Evolutionary conservation across 2,113 vertebrate genomes (phyloP), one percentile per base, ranked within the genome.

Genomic region (Tragelaphus imberbis): DNA sequence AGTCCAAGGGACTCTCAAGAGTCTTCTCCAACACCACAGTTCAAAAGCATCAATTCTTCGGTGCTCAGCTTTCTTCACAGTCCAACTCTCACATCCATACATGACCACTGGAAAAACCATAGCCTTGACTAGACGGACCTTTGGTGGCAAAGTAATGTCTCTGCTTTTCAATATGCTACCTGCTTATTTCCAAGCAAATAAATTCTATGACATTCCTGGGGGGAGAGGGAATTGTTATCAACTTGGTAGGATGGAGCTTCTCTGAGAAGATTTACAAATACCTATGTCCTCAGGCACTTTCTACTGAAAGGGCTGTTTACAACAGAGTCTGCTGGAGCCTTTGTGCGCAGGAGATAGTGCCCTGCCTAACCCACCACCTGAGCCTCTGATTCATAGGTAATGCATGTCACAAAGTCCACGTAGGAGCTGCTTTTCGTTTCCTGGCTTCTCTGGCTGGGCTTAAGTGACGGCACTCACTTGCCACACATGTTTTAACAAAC

Each of bases 401-500:
- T 4, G 14, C 28, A 40, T 0, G 11, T 65, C 84, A 36, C 36
- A 28, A 55, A 84, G 53, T 40, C 86, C 63, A 77, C 59, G 40
- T 12, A 90, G 40, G n/a, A 90, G 80, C 79, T 28, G 96, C 94
- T 95, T 84, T 94, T 84, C 79, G 10, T 19, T 81, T 77, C 65
- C 89, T 95, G 84, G 84, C 56, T 98, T 33, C 65, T 97, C 55
- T 40, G 84, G 97, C 93, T 7, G 2, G 98, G 97, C 97, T 98
- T 77, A 94, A 99, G 98, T 98, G 98, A 99, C 98, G 98, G 97
- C 96, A 98, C 98, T 98, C 97, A 98, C 98, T 97, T 98, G 98
- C 98, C 89, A 95, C 79, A 59, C 98, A 98, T 98, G 98, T 98
- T 99, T 99, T 98, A 99, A 99, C 99, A 99, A 94, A 98, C 96